Conservation (phyloP, 2,113 vertebrate genomes). For the Falcunculus frontatus region DNA sequence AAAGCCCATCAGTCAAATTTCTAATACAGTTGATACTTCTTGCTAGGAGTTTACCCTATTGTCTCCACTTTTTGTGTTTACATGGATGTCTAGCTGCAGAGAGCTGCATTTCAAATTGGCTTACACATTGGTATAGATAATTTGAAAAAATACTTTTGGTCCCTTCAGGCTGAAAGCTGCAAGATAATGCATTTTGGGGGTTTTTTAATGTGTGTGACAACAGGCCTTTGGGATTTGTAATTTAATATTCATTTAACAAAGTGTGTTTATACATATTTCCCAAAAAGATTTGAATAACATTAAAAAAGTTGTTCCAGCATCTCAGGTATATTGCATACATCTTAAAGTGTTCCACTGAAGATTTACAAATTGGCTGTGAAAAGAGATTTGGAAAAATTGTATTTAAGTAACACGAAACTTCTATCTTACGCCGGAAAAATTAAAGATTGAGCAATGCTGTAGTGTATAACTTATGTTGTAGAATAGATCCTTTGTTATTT, state of each 20-base stretch:
- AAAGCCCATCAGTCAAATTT: not conserved
- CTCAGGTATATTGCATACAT: not conserved
- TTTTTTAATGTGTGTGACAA: not conserved
- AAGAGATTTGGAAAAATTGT: not conserved
- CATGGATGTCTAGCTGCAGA: not conserved
- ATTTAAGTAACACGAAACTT: not conserved
- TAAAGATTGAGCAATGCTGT: not conserved
- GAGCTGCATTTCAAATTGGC: not conserved
- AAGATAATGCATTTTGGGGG: not conserved
- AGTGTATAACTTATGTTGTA: not conserved
- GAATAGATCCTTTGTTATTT: not conserved
- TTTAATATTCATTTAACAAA: not conserved
- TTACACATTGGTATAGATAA: not conserved
- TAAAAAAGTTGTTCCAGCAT: not conserved
- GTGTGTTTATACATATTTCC: not conserved
- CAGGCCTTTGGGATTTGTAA: not conserved
- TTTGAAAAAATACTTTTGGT: not conserved
- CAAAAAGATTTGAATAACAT: not conserved
- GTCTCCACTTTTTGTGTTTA: not conserved
- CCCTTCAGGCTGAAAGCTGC: not conserved
- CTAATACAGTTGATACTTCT: not conserved
- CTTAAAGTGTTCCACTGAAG: not conserved
- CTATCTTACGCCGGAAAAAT: not conserved
- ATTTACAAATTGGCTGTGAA: not conserved
- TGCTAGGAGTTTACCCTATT: not conserved